Evolutionary conservation across 2,888 invertebrate genomes (phyloP).

Genomic region (Pantelozetes paolii): DNA sequence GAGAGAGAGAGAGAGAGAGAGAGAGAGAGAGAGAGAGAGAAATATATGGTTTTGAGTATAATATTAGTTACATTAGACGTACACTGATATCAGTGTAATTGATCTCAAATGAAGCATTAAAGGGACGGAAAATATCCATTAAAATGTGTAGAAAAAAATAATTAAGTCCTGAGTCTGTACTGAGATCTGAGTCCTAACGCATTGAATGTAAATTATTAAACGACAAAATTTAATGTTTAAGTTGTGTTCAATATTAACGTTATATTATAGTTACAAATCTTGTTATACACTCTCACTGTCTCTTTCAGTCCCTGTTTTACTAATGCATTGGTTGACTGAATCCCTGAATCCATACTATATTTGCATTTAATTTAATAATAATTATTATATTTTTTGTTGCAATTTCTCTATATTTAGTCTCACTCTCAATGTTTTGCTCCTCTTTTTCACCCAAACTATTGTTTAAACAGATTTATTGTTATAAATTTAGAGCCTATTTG

Average conservation of each 20-base stretch:
- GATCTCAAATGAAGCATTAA: constrained; percentile 31
- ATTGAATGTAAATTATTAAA: constrained; percentile 12
- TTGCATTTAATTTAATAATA: constrained; percentile 5
- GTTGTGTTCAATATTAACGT: background rate
- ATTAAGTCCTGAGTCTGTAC: no score
- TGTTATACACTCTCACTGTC: background rate
- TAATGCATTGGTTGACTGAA: constrained; percentile 1
- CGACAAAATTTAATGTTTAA: constrained; percentile 14
- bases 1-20: background rate
- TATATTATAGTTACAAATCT: background rate
- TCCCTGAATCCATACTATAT: background rate
- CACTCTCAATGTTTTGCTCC: background rate
- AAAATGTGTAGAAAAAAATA: constrained; percentile 27
- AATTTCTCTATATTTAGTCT: background rate
- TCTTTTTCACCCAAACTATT: background rate
- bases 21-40: background rate
- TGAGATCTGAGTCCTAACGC: background rate
- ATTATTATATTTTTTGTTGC: background rate
- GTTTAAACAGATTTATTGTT: constrained; percentile 29
- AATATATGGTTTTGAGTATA: background rate
- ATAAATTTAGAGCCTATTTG: constrained; percentile 17
- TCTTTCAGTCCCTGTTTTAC: background rate
- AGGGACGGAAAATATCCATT: constrained; percentile 28
- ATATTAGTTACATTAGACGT: background rate
- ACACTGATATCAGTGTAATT: constrained; percentile 29